These are phyloP conservation scores for Pseudomyrmex concolor DNA, from an alignment of 1,140 invertebrate genomes.

Conservation along the genomic window DNA sequence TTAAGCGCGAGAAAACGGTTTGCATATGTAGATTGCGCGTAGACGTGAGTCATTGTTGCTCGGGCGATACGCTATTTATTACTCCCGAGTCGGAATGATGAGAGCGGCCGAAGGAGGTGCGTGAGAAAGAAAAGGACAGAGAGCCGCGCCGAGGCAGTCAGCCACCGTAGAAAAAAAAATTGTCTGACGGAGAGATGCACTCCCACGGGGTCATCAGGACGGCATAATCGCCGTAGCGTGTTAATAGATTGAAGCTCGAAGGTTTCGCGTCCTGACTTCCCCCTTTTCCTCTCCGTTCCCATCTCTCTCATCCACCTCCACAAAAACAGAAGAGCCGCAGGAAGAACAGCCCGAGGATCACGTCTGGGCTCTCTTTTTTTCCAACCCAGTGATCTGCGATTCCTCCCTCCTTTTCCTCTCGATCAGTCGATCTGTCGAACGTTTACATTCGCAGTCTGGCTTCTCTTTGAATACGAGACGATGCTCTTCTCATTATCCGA, in stretches of 20 bases:
- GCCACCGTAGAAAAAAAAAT: slow-evolving; percentile 42
- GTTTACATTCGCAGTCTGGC: slow-evolving; percentile 2
- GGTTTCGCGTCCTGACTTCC: slow-evolving; percentile 54
- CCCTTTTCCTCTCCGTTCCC: slow-evolving; percentile 17
- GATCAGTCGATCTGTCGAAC: slow-evolving; percentile 12
- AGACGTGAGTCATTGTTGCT: slow-evolving; percentile 36
- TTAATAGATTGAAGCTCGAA: slow-evolving; percentile 70
- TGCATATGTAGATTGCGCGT: slow-evolving; percentile 30
- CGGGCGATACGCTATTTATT: slow-evolving; percentile 35
- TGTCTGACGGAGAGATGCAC: slow-evolving; percentile 43
- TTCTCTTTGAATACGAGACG: neutral
- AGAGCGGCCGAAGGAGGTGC: neutral
- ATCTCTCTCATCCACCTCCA: neutral
- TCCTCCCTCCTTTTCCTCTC: slow-evolving; percentile 30
- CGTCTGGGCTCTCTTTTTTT: slow-evolving; percentile 41
- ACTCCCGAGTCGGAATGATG: slow-evolving; percentile 13
- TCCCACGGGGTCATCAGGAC: slow-evolving; percentile 59
- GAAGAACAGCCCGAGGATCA: slow-evolving; percentile 53
- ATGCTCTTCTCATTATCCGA: neutral
- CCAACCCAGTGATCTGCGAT: slow-evolving; percentile 59
- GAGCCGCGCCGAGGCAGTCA: neutral
- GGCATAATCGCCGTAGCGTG: slow-evolving; percentile 70
- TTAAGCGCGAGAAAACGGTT: slow-evolving; percentile 21
- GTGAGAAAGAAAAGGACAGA: slow-evolving; percentile 10
- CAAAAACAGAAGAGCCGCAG: slow-evolving; percentile 45